phyloP scores from a whole-genome alignment of 2,113 vertebrate species.

The Peromyscus polionotus region DNA sequence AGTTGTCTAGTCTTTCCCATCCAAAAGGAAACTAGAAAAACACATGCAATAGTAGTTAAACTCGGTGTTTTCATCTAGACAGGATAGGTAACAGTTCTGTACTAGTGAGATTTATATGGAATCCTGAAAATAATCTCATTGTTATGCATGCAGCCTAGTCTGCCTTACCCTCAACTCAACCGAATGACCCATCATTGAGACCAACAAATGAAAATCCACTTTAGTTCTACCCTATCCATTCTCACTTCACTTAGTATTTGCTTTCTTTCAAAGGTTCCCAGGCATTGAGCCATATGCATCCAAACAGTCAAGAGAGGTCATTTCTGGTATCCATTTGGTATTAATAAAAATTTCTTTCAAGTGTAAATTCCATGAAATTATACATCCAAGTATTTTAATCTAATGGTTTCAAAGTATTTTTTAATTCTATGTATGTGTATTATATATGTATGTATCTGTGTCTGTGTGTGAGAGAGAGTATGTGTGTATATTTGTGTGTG shows the following conservation, averaged over 20 bases:
- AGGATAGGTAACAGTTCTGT: neutral
- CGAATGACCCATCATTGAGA: neutral
- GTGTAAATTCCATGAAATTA: neutral
- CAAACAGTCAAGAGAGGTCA: neutral
- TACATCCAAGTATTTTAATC: slow-evolving; percentile 21
- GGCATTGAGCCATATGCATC: neutral
- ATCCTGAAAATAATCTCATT: neutral
- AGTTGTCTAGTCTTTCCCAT: neutral
- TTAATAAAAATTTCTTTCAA: neutral
- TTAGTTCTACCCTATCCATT: neutral
- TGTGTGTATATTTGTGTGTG: neutral
- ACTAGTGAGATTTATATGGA: neutral
- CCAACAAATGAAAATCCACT: neutral
- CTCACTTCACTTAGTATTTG: neutral
- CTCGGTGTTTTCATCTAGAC: neutral
- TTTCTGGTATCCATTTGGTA: neutral
- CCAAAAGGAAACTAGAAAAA: neutral
- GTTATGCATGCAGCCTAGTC: neutral
- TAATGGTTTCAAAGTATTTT: neutral
- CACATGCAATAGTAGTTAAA: neutral
- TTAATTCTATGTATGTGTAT: neutral
- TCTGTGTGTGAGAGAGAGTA: too few species aligned
- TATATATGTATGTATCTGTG: neutral
- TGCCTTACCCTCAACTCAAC: neutral
- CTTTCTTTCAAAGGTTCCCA: neutral